A percentile compares a stretch with the other conserved stretches of the same genome.
phyloP scores from a whole-genome alignment of 2,113 vertebrate species.

The Cyphomyrus discorhynchus region DNA sequence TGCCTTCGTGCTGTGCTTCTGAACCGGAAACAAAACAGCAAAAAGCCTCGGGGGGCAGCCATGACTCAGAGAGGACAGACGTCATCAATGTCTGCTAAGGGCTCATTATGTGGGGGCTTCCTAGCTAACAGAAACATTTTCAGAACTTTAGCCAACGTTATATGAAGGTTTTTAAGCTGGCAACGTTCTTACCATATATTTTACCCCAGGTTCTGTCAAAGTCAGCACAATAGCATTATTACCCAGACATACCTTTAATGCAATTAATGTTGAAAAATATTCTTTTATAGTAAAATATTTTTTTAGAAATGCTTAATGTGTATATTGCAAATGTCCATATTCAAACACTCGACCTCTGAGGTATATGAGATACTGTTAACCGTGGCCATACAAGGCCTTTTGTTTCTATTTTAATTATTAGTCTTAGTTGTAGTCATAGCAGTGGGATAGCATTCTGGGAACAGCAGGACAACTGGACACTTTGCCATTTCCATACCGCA shows the following conservation, averaged over 20 bases:
- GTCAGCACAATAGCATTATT: not conserved
- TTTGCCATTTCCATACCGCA: not conserved
- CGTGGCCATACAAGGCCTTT: not conserved
- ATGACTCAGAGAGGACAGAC: not conserved
- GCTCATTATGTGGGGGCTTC: not conserved
- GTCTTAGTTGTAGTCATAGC: not conserved
- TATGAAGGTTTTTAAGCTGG: not conserved
- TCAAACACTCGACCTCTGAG: not conserved
- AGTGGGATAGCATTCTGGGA: not conserved
- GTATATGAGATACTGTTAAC: not conserved
- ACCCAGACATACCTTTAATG: not conserved
- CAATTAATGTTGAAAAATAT: not conserved
- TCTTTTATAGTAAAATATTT: not conserved
- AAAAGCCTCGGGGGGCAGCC: not conserved
- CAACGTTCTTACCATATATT: not conserved
- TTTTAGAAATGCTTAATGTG: not conserved
- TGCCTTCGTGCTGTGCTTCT: not conserved
- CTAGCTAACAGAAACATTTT: not conserved
- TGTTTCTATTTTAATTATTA: not conserved
- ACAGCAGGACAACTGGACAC: not conserved
- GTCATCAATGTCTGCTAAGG: not conserved
- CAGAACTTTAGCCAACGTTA: not conserved
- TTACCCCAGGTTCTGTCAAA: not conserved
- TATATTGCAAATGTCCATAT: too few species aligned
- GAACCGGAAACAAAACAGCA: not conserved